These are phyloP conservation scores for Habroteleia sp. DNA, from an alignment of 2,888 invertebrate species.

Conservation along the genomic window DNA sequence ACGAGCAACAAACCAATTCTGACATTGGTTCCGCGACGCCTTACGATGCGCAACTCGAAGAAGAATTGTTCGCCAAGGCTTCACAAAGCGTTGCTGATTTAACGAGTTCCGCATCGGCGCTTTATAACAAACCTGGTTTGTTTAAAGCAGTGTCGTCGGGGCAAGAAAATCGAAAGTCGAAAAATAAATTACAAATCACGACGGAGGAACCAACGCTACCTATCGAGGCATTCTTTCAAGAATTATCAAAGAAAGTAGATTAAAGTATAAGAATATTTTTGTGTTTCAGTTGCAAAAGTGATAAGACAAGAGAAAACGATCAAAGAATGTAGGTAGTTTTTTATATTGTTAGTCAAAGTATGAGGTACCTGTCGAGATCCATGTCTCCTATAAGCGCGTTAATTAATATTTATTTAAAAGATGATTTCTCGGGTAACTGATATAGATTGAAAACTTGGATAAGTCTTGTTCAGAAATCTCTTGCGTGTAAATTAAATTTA, in stretches of 20 bases:
- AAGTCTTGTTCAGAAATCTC: slow-evolving; percentile 29
- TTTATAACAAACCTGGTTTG: slow-evolving; percentile 87
- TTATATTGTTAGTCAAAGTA: slow-evolving; percentile 45
- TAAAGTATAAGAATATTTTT: slow-evolving; percentile 58
- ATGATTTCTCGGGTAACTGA: slow-evolving; percentile 19
- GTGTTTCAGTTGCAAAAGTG: slow-evolving; percentile 34
- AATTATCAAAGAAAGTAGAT: slow-evolving; percentile 84
- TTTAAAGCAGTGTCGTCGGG: slow-evolving; percentile 86
- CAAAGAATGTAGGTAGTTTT: slow-evolving; percentile 48
- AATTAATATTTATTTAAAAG: slow-evolving; percentile 45
- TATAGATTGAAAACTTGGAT: slow-evolving; percentile 12
- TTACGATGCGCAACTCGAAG: slow-evolving; percentile 69
- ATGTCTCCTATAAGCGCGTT: slow-evolving; percentile 23
- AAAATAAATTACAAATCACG: slow-evolving; percentile 87
- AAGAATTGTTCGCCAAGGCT: slow-evolving; percentile 76
- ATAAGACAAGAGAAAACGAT: slow-evolving; percentile 46
- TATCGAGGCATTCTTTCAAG: slow-evolving; percentile 90
- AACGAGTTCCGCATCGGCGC: slow-evolving; percentile 87
- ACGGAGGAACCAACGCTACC: slow-evolving; percentile 91
- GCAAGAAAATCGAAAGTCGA: slow-evolving; percentile 84
- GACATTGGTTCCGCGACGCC: slow-evolving; percentile 43
- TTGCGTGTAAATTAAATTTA: slow-evolving; percentile 46
- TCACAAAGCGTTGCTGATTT: slow-evolving; percentile 88
- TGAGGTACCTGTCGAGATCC: slow-evolving; percentile 43
- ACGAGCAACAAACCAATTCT: slow-evolving; percentile 10